Evolutionary conservation across 2,113 vertebrate species (phyloP).

Genomic region (Tetrax tetrax): DNA sequence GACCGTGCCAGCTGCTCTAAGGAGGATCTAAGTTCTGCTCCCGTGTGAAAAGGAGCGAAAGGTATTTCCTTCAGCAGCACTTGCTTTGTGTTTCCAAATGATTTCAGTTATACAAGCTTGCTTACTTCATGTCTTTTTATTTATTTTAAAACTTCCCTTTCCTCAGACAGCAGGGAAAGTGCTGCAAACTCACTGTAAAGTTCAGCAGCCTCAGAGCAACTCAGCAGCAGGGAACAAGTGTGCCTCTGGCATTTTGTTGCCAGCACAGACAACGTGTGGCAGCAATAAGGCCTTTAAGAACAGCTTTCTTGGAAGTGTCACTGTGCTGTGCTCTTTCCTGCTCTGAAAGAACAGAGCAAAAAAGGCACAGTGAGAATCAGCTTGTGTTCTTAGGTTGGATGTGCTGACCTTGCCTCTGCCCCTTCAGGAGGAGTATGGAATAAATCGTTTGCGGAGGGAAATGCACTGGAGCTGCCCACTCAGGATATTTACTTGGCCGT

Average conservation of each 20-base stretch:
- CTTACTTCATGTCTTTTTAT: constrained; percentile 6
- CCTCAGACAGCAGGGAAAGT: constrained; percentile 5
- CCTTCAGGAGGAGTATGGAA: constrained; percentile 34
- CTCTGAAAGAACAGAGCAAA: not conserved
- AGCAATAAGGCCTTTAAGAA: not conserved
- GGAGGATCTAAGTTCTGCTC: not conserved
- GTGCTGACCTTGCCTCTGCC: constrained; percentile 57
- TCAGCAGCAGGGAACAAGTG: accelerated
- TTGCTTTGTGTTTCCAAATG: not conserved
- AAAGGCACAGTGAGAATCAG: not conserved
- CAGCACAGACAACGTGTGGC: not conserved
- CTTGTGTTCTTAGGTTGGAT: not conserved
- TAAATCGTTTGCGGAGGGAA: not conserved
- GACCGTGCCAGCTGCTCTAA: not conserved
- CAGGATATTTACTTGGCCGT: not conserved
- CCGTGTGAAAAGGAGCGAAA: not conserved
- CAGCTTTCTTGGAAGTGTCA: not conserved
- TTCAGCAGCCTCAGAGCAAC: not conserved
- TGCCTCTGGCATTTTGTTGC: not conserved
- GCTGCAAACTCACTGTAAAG: not conserved
- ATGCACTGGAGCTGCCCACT: constrained; percentile 43
- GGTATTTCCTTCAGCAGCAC: not conserved
- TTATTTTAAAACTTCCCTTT: constrained; percentile 31
- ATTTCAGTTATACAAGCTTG: not conserved
- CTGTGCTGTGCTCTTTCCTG: not conserved